These are phyloP conservation scores for Zosterops lateralis DNA, from an alignment of 2,113 vertebrate genomes.

Conservation along the genomic window DNA sequence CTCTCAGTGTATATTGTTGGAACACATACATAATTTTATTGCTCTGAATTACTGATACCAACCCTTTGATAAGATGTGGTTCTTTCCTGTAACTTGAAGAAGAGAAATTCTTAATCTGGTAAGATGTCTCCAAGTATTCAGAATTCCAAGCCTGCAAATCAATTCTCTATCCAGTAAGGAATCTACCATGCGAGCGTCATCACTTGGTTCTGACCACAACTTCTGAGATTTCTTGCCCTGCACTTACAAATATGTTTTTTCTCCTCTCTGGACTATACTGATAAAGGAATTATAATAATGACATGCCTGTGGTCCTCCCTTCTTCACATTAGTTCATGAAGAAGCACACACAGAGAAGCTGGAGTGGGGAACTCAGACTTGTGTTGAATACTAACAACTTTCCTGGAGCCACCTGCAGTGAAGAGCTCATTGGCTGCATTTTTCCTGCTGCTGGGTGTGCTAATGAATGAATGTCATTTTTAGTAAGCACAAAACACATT, in stretches of 20 bases:
- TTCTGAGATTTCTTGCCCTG: not conserved
- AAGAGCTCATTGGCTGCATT: not conserved
- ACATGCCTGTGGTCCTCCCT: not conserved
- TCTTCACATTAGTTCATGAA: not conserved
- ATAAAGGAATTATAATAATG: not conserved
- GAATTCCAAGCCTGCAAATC: not conserved
- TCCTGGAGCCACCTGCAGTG: not conserved
- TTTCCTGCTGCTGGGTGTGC: not conserved
- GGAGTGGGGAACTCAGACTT: not conserved
- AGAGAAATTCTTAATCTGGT: not conserved
- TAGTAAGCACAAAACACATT: not conserved
- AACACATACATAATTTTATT: not conserved
- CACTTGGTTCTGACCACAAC: not conserved
- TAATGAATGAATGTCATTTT: not conserved
- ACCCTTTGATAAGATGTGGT: not conserved
- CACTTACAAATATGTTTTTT: not conserved
- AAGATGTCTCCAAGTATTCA: not conserved
- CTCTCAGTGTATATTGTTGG: not conserved
- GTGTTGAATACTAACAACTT: not conserved
- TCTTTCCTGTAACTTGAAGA: not conserved
- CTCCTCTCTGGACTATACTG: not conserved
- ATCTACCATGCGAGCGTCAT: not conserved
- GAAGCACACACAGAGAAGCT: not conserved
- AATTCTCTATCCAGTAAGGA: not conserved
- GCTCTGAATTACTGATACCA: not conserved